Evolutionary conservation across 2,888 invertebrate species (phyloP).

Genomic region (Ptychoptera albimana): DNA sequence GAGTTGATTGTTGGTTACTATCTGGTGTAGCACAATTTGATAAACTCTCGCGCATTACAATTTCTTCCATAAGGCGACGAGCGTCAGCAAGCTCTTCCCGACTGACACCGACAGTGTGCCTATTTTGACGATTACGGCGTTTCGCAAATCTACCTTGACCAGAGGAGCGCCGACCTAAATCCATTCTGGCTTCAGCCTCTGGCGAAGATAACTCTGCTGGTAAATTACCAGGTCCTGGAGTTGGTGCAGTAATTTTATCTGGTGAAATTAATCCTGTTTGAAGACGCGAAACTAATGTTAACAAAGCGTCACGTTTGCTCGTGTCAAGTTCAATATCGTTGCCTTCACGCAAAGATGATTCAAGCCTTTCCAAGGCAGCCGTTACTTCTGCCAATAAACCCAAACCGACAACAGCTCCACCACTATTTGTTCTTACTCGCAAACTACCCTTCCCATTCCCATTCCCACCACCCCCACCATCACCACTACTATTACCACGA

Average conservation of each 20-base stretch:
- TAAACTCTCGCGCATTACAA: conserved; percentile 30
- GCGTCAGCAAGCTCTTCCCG: conserved; percentile 67
- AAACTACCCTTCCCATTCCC: conserved; percentile 25
- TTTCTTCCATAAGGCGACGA: conserved; percentile 54
- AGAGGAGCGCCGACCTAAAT: conserved; percentile 21
- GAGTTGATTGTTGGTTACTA: conserved; percentile 10
- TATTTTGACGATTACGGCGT: conserved; percentile 42
- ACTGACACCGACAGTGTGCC: conserved; percentile 74
- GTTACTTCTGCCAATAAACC: conserved; percentile 60
- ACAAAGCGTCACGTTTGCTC: conserved; percentile 40
- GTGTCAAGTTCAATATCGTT: conserved; percentile 33
- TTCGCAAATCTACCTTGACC: conserved; percentile 34
- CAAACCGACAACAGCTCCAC: conserved; percentile 16
- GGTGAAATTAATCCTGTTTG: conserved; percentile 38
- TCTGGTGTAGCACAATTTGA: conserved; percentile 18
- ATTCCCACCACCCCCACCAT: conserved; percentile 8
- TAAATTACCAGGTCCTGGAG: conserved; percentile 11
- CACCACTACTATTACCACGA: conserved; percentile 12
- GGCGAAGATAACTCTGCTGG: conserved; percentile 18
- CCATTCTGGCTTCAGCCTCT: conserved; percentile 15
- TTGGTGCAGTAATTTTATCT: conserved; percentile 19
- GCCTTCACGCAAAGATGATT: conserved; percentile 49
- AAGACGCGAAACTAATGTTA: conserved; percentile 52
- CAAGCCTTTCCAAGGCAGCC: conserved; percentile 55
- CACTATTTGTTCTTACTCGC: conserved; percentile 29